phyloP scores from a whole-genome alignment of 2,888 invertebrate genomes.

The Oscheius sp. region DNA sequence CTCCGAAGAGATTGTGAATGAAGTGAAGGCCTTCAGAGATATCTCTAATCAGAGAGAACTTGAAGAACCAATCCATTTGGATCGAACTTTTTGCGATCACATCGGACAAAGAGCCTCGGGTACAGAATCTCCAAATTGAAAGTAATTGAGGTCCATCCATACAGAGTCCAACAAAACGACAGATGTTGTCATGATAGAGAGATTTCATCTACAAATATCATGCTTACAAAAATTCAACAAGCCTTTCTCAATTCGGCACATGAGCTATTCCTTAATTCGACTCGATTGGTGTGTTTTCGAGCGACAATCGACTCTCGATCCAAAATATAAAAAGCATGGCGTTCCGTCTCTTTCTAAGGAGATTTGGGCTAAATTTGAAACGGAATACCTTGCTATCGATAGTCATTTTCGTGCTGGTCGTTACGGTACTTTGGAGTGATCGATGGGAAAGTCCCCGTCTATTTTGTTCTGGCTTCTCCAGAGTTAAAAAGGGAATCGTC shows the following conservation, averaged over 20 bases:
- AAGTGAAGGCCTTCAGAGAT: conserved; percentile 39
- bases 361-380: too few species aligned
- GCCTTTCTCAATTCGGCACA: conserved; percentile 33
- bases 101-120: conserved; percentile 32
- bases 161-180: conserved; percentile 55
- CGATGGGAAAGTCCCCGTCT: neutral
- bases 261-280: neutral
- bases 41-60: conserved; percentile 62
- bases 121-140: conserved; percentile 55
- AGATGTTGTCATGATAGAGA: conserved; percentile 45
- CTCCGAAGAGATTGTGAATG: conserved; percentile 22
- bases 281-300: conserved; percentile 31
- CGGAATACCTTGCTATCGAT: conserved; percentile 38
- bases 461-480: conserved; percentile 32
- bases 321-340: conserved; percentile 34
- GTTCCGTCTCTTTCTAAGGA: conserved; percentile 42
- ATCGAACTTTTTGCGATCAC: conserved; percentile 37
- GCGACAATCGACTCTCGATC: conserved; percentile 39
- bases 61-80: conserved; percentile 64
- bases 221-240: too few species aligned
- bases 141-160: conserved; percentile 54
- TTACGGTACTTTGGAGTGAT: conserved; percentile 34
- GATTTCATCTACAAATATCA: conserved; percentile 37
- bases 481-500: conserved; percentile 31
- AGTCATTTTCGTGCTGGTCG: conserved; percentile 34